phyloP scores from a whole-genome alignment of 2,113 vertebrate genomes.

The Corvus hawaiiensis region DNA sequence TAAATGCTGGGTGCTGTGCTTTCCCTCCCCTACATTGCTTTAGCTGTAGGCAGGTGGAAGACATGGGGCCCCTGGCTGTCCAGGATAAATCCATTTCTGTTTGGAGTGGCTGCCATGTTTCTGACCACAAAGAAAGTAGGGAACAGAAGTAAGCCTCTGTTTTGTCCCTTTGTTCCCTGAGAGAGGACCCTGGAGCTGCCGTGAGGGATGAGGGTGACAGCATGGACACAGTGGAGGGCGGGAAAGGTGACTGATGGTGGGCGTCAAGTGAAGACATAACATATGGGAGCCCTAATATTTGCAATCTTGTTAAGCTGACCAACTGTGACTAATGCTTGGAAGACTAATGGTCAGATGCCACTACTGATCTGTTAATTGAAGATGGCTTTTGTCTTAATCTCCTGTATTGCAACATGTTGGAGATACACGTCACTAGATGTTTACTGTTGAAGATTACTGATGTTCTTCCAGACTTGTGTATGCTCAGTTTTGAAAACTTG shows the following conservation, averaged over 20 bases:
- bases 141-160: background rate
- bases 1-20: background rate
- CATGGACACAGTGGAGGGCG: background rate
- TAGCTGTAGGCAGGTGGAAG: background rate
- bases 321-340: background rate
- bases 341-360: background rate
- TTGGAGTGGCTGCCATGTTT: background rate
- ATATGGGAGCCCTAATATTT: background rate
- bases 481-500: background rate
- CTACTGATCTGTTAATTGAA: slow-evolving; percentile 36
- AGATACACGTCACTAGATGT: slow-evolving; percentile 30
- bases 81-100: background rate
- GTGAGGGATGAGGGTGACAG: background rate
- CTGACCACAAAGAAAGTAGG: background rate
- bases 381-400: slow-evolving; percentile 49
- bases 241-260: background rate
- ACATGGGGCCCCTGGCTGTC: background rate
- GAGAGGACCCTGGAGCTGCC: background rate
- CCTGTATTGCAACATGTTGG: slow-evolving; percentile 9
- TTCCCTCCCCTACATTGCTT: background rate
- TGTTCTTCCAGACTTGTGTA: slow-evolving; percentile 28
- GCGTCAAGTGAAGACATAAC: background rate
- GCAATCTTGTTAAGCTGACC: background rate
- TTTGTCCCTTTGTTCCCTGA: background rate
- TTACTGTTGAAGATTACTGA: slow-evolving; percentile 33